phyloP scores from a whole-genome alignment of 2,888 invertebrate genomes.

The Heliothis peltigera region DNA sequence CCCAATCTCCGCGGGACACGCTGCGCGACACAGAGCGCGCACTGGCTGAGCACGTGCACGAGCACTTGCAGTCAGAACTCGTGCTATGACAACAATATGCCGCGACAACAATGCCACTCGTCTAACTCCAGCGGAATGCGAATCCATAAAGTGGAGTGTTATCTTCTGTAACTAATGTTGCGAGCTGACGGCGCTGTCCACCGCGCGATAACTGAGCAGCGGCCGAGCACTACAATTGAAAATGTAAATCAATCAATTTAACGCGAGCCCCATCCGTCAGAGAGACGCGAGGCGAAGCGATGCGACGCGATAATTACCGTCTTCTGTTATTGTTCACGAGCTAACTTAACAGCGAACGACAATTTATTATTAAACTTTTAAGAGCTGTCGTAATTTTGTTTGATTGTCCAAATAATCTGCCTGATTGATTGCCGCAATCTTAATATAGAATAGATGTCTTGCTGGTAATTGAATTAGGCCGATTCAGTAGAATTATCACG shows the following conservation, averaged over 20 bases:
- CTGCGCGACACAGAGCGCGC: background rate
- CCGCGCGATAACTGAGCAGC: slow-evolving; percentile 18
- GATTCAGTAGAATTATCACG: slow-evolving; percentile 5
- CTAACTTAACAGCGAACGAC: slow-evolving; percentile 35
- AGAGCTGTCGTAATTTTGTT: slow-evolving; percentile 35
- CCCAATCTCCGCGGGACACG: background rate
- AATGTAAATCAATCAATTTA: slow-evolving; percentile 64
- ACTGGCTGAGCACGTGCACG: background rate
- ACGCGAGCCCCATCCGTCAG: slow-evolving; percentile 60
- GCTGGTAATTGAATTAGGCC: slow-evolving; percentile 12
- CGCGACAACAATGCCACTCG: slow-evolving; percentile 7
- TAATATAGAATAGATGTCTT: background rate
- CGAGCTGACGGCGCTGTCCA: slow-evolving; percentile 20
- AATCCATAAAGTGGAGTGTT: slow-evolving; percentile 20
- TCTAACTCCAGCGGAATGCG: slow-evolving; percentile 22
- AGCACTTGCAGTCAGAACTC: background rate
- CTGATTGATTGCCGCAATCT: slow-evolving; percentile 26
- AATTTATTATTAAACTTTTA: slow-evolving; percentile 64
- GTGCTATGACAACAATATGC: background rate
- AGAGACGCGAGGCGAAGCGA: slow-evolving; percentile 20
- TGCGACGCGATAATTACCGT: slow-evolving; percentile 32
- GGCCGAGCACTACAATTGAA: slow-evolving; percentile 26
- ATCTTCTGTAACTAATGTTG: slow-evolving; percentile 47
- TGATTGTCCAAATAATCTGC: slow-evolving; percentile 24
- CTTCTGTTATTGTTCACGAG: slow-evolving; percentile 36